Evolutionary conservation across 2,888 invertebrate species (phyloP), one percentile per base, ranked within the genome.

Genomic region (Ganaspis brasiliensis): DNA sequence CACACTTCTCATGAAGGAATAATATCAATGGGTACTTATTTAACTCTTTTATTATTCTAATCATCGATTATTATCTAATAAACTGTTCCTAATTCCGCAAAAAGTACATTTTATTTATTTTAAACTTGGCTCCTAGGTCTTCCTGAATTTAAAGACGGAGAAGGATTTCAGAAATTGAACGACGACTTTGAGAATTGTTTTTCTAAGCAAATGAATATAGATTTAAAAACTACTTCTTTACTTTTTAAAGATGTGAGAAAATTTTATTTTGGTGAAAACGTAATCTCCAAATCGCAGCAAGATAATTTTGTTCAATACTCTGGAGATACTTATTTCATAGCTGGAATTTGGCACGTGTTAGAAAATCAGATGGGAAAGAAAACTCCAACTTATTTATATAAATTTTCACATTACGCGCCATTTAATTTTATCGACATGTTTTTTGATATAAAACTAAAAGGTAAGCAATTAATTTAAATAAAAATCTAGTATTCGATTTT

Each of bases 351-450:
- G 78, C 89, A 91, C n/a, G 87, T 92, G 10, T 87, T 91, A 1
- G 88, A 84, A 63, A 83, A 92, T 52, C 92, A 93, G 72, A 88
- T 91, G 10, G 91, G 92, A 80, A 85, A 91, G 63, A 90, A 87
- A 73, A 87, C 92, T 12, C 92, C 93, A 0, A 91, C 94, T 0
- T 94, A 93, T 83, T 93, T 94, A 21, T 94, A 94, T 82, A 31
- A 31, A 31, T 31, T 31, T 31, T 31, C 31, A 2, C 31, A 31
- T 6, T 31, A 6, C 6, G 3, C 93, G 93, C 67, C 94, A 94
- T 84, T 90, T 93, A 2, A 94, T 93, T 81, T 92, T 93, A 57
- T n/a, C 77, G 1, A 52, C 74, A 45, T 76, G 57, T 74, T 70
- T 49, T 14, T 70, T 67, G 16, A 37, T 1, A 14, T 40, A 37